Percentiles rank a stretch among this genome's conserved stretches.
Conservation (phyloP, 1,140 invertebrate species). For the Drosophila aff. region DNA sequence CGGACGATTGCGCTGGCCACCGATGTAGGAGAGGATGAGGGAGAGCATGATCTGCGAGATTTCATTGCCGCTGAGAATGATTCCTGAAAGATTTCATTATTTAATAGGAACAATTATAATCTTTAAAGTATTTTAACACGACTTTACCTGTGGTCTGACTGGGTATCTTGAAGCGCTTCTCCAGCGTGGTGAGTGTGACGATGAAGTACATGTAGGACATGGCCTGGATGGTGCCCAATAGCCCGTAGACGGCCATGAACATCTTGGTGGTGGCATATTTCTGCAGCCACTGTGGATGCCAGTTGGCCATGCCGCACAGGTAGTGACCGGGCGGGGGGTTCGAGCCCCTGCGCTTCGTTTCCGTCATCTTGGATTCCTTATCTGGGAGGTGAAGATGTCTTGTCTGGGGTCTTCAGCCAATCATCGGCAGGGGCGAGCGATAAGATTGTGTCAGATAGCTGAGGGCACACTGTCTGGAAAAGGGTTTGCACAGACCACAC, state of each 20-base stretch:
- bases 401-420: conserved; percentile 10
- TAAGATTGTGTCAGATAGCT: conserved; percentile 43
- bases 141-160: conserved; percentile 89
- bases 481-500: background rate
- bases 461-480: conserved; percentile 8
- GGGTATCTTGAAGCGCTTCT: conserved; percentile 90
- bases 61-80: conserved; percentile 90
- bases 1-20: conserved; percentile 87
- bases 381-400: conserved; percentile 26
- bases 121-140: background rate
- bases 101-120: background rate
- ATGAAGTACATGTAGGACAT: conserved; percentile 90
- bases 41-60: conserved; percentile 89
- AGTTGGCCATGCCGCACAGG: conserved; percentile 87
- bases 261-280: conserved; percentile 87
- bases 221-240: conserved; percentile 89
- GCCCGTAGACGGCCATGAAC: conserved; percentile 88
- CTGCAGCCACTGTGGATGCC: conserved; percentile 88
- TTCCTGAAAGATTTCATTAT: conserved; percentile 85
- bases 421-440: conserved; percentile 21
- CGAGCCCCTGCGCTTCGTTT: conserved; percentile 50
- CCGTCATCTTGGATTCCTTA: conserved; percentile 41
- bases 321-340: conserved; percentile 54
- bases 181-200: conserved; percentile 89
- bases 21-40: conserved; percentile 87